Conservation (phyloP, 2,888 invertebrate species). For the Metallyticus violacea region DNA sequence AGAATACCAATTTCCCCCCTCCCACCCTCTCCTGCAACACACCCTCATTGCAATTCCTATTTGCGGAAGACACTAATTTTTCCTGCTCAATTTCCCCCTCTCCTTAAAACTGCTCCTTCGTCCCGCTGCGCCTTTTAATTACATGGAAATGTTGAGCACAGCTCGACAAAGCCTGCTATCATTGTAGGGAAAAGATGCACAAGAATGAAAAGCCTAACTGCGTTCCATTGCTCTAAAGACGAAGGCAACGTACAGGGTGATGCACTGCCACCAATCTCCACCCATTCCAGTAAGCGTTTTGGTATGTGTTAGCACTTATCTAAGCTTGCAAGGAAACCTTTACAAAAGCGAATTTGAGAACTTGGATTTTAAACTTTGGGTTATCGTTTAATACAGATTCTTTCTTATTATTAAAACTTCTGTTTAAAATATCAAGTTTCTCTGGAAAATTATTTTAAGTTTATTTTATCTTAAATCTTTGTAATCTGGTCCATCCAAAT, state of each 20-base stretch:
- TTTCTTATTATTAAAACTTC: too few species aligned
- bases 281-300: too few species aligned
- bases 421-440: too few species aligned
- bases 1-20: neutral
- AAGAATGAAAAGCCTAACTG: neutral
- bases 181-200: neutral
- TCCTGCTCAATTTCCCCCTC: constrained; percentile 45
- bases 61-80: constrained; percentile 32
- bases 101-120: constrained; percentile 39
- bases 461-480: too few species aligned
- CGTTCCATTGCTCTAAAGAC: neutral
- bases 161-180: neutral
- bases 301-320: too few species aligned
- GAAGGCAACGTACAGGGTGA: neutral
- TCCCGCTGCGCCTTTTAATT: constrained; percentile 29
- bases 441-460: too few species aligned
- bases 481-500: too few species aligned
- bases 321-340: too few species aligned
- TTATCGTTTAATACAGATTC: too few species aligned
- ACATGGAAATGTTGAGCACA: constrained; percentile 30
- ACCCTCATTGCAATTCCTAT: constrained; percentile 19
- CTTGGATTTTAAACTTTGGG: too few species aligned
- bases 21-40: neutral
- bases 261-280: too few species aligned
- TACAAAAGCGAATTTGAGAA: too few species aligned